Base-by-base conservation (phyloP, 37 sponge, comb jelly and placozoan genomes). In the Mnemiopsis leidyi region DNA sequence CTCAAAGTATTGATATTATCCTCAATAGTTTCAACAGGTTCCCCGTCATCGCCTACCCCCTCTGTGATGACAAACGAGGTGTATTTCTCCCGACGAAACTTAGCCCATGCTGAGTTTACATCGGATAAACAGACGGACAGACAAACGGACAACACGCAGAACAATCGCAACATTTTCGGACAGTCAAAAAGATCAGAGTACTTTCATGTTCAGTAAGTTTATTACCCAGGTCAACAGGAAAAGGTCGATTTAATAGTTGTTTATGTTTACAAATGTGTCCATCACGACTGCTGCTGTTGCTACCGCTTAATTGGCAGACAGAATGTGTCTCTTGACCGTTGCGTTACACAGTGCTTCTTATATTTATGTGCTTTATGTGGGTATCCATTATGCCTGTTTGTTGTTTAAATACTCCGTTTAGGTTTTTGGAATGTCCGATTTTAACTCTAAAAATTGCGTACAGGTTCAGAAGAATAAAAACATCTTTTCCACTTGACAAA, bases 151-250 rank as follows among this genome's bases (percentile, higher is more conserved):
- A 71, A 18, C 25, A n/a, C 3, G 23, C 75, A 71, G 30, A 71
- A 24, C n/a, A 71, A 71, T 28, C 25, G 75, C 75, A 71, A 71
- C 75, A 71, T 71, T n/a, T 29, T n/a, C n/a, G n/a, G n/a, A n/a
- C n/a, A n/a, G n/a, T n/a, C n/a, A n/a, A n/a, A n/a, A n/a, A n/a
- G n/a, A n/a, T n/a, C n/a, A n/a, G n/a, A n/a, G n/a, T n/a, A n/a
- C n/a, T n/a, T n/a, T n/a, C n/a, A 71, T 2, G 3, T 28, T 29
- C n/a, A 28, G 75, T 29, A 71, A 71, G 20, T 13, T 48, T 18
- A 48, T 48, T 48, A 48, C 61, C n/a, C 61, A 48, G 61, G 61
- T 5, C 13, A 48, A 13, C 61, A 48, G 61, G 61, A 48, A 48
- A 48, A 48, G 61, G 61, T 48, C 5, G 13, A 48, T 48, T 48